phyloP scores from a whole-genome alignment of 2,888 invertebrate genomes.

The Eucriotettix oculatus region DNA sequence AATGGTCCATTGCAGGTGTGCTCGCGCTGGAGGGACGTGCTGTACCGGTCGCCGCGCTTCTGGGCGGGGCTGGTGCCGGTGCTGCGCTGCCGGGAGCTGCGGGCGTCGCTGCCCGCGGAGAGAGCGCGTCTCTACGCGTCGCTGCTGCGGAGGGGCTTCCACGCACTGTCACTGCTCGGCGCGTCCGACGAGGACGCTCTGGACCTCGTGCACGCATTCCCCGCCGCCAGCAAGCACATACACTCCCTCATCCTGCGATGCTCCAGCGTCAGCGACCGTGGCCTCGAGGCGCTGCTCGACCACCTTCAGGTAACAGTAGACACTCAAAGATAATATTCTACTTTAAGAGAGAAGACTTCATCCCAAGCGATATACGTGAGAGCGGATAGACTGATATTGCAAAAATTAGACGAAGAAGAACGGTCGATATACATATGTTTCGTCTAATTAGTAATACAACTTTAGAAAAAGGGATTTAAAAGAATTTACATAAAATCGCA shows the following conservation, averaged over 20 bases:
- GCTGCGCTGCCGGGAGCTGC: constrained; percentile 68
- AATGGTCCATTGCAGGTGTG: constrained; percentile 58
- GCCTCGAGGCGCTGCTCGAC: constrained; percentile 73
- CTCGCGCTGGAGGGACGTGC: constrained; percentile 70
- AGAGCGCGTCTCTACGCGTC: constrained; percentile 53
- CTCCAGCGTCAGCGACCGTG: constrained; percentile 80
- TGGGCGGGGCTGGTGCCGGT: constrained; percentile 78
- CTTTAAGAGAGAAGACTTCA: too few species aligned
- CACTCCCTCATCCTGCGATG: constrained; percentile 73
- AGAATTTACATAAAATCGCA: too few species aligned
- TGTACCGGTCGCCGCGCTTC: constrained; percentile 74
- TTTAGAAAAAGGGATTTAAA: too few species aligned
- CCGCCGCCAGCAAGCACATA: constrained; percentile 64
- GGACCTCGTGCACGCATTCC: constrained; percentile 74
- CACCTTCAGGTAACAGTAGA: constrained; percentile 50
- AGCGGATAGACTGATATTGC: too few species aligned
- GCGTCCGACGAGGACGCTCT: constrained; percentile 80
- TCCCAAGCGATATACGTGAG: too few species aligned
- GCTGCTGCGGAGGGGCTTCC: constrained; percentile 69
- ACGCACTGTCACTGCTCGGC: constrained; percentile 65
- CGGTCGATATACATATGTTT: too few species aligned
- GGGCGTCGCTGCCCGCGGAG: constrained; percentile 31
- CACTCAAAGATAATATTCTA: too few species aligned
- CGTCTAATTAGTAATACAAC: too few species aligned
- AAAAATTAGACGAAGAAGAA: too few species aligned